phyloP scores from a whole-genome alignment of 2,113 vertebrate genomes.

The Gyps fulvus region DNA sequence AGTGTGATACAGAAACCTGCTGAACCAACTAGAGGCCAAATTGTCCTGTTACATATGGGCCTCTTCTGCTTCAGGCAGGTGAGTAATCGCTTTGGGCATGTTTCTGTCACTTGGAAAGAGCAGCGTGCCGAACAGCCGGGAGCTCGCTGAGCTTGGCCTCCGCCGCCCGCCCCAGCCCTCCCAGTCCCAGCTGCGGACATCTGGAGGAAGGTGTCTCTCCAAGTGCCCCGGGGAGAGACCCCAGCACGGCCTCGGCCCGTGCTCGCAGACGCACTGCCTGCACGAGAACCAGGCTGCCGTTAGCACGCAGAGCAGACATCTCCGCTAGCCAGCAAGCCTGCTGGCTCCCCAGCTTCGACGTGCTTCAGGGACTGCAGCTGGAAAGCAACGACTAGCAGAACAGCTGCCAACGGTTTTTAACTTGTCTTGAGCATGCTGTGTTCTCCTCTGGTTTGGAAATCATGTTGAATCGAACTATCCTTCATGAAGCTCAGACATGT shows the following conservation, averaged over 20 bases:
- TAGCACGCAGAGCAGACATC: neutral
- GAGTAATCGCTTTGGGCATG: slow-evolving; percentile 22
- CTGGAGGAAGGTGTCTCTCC: neutral
- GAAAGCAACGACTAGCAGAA: neutral
- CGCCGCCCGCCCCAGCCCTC: fast-evolving
- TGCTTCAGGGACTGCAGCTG: neutral
- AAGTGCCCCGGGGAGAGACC: neutral
- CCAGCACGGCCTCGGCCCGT: fast-evolving
- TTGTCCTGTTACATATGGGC: neutral
- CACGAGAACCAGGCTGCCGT: fast-evolving
- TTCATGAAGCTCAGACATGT: neutral
- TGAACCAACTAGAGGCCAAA: neutral
- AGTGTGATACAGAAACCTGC: neutral
- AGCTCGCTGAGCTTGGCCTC: neutral
- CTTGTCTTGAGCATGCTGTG: neutral
- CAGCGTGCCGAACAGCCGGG: fast-evolving
- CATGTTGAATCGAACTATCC: neutral
- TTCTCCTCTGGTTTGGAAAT: neutral
- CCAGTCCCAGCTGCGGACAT: fast-evolving
- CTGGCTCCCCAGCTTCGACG: fast-evolving
- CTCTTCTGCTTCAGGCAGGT: neutral
- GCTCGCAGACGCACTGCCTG: fast-evolving
- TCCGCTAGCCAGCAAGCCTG: fast-evolving
- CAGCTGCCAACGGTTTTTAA: neutral
- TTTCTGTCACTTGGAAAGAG: slow-evolving; percentile 37